Conservation (phyloP, 1,140 invertebrate genomes). For the Drosophila malerkotliana region DNA sequence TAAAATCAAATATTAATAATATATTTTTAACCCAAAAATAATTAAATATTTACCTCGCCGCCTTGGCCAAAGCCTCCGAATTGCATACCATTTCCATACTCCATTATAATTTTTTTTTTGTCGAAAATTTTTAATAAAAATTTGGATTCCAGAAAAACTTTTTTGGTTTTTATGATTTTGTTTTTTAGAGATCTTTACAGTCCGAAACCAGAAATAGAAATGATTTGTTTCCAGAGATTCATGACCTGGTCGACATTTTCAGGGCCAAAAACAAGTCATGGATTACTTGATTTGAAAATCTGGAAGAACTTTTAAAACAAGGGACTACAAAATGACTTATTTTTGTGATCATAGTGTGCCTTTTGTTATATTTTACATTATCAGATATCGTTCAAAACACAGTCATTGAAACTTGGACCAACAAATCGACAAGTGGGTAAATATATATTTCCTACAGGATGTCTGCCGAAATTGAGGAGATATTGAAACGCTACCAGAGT, state of each 20-base stretch:
- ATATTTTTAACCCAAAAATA: not conserved
- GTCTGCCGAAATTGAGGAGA: slow-evolving; percentile 91
- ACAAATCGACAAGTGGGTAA: not conserved
- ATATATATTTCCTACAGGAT: slow-evolving; percentile 56
- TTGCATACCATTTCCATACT: slow-evolving; percentile 57
- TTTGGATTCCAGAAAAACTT: slow-evolving; percentile 30
- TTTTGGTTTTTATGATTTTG: slow-evolving; percentile 26
- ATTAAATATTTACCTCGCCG: slow-evolving; percentile 25
- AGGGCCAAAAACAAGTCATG: slow-evolving; percentile 10
- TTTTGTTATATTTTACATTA: not conserved
- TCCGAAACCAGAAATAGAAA: slow-evolving; percentile 52
- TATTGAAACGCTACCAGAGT: slow-evolving; percentile 88
- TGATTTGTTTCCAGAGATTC: not conserved
- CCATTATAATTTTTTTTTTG: slow-evolving; percentile 34
- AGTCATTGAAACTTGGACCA: not conserved
- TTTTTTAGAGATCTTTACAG: slow-evolving; percentile 32
- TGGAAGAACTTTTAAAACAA: no score
- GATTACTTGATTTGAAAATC: slow-evolving; percentile 26
- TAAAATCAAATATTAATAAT: not conserved
- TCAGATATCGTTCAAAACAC: no score
- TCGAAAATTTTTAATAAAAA: slow-evolving; percentile 5
- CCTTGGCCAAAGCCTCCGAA: slow-evolving; percentile 48
- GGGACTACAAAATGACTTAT: no score
- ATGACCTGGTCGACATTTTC: not conserved
- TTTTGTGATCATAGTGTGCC: not conserved